Conservation (phyloP, 2,888 invertebrate species). For the Cerastoderma edule region DNA sequence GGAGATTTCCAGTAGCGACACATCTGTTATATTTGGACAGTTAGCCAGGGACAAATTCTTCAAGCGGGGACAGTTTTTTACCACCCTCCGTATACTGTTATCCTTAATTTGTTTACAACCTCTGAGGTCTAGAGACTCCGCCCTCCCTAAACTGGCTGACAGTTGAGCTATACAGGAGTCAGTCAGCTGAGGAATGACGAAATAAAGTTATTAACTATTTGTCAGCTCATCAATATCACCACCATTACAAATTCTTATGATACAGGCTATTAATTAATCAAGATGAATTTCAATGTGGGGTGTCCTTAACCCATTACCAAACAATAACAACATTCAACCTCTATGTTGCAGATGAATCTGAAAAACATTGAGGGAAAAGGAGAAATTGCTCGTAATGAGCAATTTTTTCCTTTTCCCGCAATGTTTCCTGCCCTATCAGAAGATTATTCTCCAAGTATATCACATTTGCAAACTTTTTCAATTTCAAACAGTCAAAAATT, state of each 20-base stretch:
- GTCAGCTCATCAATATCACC: too few relatives aligned
- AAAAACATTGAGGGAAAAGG: neutral
- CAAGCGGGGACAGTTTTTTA: conserved; percentile 78
- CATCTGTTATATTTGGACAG: conserved; percentile 80
- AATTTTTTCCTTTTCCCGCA: too few relatives aligned
- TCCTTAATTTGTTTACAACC: conserved; percentile 81
- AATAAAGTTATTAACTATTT: too few relatives aligned
- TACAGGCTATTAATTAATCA: too few relatives aligned
- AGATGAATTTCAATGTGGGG: too few relatives aligned
- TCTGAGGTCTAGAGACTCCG: conserved; percentile 79
- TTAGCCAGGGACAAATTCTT: conserved; percentile 78
- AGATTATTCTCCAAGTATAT: too few relatives aligned
- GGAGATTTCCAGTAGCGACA: conserved; percentile 77
- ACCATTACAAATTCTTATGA: too few relatives aligned
- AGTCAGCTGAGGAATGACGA: conserved; percentile 71
- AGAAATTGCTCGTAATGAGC: too few relatives aligned
- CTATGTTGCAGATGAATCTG: neutral
- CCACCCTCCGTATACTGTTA: conserved; percentile 76
- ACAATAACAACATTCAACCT: neutral
- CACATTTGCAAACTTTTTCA: too few relatives aligned
- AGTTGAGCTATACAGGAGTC: conserved; percentile 78
- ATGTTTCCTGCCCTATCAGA: too few relatives aligned
- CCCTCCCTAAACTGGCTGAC: conserved; percentile 72
- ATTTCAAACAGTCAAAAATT: too few relatives aligned
- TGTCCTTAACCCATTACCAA: too few relatives aligned